Conservation (phyloP, 37 sponge, comb jelly and placozoan species). For the Amphimedon queenslandica region DNA sequence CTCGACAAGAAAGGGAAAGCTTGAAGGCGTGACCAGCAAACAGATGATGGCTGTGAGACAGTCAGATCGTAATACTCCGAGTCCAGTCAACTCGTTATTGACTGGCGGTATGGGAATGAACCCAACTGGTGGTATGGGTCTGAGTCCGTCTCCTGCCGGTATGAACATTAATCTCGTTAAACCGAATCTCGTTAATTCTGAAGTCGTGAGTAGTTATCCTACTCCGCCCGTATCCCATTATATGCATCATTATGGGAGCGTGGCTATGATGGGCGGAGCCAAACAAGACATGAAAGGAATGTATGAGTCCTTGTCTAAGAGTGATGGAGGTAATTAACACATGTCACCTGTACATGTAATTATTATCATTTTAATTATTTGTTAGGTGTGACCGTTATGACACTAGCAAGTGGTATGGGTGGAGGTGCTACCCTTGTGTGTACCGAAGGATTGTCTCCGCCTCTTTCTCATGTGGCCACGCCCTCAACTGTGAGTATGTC, state of each 20-base stretch:
- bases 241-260: no score
- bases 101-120: background rate
- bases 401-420: background rate
- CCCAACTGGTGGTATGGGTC: background rate
- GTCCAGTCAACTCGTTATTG: background rate
- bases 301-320: no score
- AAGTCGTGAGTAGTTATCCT: no score
- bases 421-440: background rate
- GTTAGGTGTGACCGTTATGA: background rate
- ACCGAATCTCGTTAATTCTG: no score
- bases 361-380: no score
- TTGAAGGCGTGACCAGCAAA: background rate
- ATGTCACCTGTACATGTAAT: no score
- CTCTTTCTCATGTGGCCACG: background rate
- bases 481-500: background rate
- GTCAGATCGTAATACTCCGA: background rate
- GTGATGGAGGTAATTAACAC: no score
- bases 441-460: background rate
- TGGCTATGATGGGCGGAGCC: no score
- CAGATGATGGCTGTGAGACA: background rate
- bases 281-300: no score
- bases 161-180: constrained; percentile 1
- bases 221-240: no score
- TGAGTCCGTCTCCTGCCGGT: background rate
- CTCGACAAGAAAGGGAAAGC: background rate